Conservation (phyloP, 92 coral and sea anemone species). For the Scolanthus callimorphus region DNA sequence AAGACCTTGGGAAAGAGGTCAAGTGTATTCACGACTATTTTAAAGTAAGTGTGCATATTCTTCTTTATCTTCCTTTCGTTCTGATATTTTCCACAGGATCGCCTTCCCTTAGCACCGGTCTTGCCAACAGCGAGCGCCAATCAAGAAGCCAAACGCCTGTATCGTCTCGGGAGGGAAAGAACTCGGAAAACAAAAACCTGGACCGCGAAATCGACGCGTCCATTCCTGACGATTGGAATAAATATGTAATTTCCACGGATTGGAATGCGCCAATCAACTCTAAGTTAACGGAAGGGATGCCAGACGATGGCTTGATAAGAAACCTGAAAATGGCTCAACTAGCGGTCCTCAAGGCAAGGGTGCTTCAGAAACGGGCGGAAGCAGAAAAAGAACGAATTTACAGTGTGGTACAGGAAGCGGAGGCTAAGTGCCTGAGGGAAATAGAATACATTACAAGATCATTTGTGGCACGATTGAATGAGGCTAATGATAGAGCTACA, state of each 20-base stretch:
- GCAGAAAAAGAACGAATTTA: constrained; percentile 58
- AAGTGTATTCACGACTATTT: too few relatives aligned
- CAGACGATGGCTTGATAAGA: constrained; percentile 22
- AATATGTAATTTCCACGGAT: too few relatives aligned
- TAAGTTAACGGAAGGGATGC: constrained; percentile 8
- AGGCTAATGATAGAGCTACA: constrained; percentile 70
- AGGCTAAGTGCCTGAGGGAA: constrained; percentile 72
- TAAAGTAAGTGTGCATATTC: not conserved
- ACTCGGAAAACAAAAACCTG: not conserved
- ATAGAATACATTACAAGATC: constrained; percentile 74
- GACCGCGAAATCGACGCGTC: not conserved
- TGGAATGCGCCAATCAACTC: constrained; percentile 3
- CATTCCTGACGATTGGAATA: too few relatives aligned
- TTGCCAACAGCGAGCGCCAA: not conserved
- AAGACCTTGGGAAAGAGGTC: too few relatives aligned
- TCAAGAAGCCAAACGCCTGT: not conserved
- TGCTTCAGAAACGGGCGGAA: constrained; percentile 75
- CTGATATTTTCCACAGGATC: not conserved
- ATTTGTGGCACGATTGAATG: constrained; percentile 63
- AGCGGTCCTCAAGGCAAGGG: constrained; percentile 66
- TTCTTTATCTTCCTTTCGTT: not conserved
- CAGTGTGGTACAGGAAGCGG: constrained; percentile 61
- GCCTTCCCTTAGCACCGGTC: not conserved
- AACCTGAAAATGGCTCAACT: constrained; percentile 61
- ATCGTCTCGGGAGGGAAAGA: not conserved